Evolutionary conservation across 2,888 invertebrate species (phyloP).

Genomic region (Sphaerophoria rueppellii): DNA sequence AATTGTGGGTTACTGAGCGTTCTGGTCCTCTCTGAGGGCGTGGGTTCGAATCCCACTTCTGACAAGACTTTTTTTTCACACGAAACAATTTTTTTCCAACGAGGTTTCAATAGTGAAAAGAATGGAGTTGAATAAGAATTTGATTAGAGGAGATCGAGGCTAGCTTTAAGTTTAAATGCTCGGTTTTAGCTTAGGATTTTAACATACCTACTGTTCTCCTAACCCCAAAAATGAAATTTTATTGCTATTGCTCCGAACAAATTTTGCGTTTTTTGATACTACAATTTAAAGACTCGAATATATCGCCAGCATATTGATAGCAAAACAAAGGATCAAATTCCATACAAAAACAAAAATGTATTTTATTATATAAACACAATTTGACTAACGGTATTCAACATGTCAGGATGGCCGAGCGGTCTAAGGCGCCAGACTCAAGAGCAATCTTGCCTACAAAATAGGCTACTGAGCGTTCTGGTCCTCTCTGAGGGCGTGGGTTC

Average conservation of each 20-base stretch:
- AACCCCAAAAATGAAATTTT: too few relatives aligned
- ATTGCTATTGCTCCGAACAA: too few relatives aligned
- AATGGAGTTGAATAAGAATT: too few relatives aligned
- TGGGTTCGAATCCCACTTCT: conserved; percentile 73
- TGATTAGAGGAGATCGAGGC: too few relatives aligned
- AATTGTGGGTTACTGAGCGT: conserved; percentile 55
- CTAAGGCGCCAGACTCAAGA: conserved; percentile 78
- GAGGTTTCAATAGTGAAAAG: not conserved
- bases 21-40: conserved; percentile 74
- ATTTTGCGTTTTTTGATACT: too few relatives aligned
- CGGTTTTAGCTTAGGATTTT: too few relatives aligned
- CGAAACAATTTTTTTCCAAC: not conserved
- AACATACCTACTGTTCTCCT: too few relatives aligned
- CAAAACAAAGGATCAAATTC: not conserved
- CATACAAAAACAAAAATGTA: not conserved
- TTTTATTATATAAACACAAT: not conserved
- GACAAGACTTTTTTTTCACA: conserved; percentile 54
- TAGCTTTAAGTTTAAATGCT: too few relatives aligned
- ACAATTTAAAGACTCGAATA: too few relatives aligned
- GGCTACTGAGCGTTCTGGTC: conserved; percentile 71
- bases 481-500: conserved; percentile 74
- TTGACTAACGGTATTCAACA: conserved; percentile 8
- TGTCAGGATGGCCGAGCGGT: conserved; percentile 77
- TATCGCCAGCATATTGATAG: too few relatives aligned
- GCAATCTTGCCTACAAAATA: conserved; percentile 72